Evolutionary conservation across 1,140 invertebrate genomes (phyloP).

Genomic region (Drosophila biarmipes): DNA sequence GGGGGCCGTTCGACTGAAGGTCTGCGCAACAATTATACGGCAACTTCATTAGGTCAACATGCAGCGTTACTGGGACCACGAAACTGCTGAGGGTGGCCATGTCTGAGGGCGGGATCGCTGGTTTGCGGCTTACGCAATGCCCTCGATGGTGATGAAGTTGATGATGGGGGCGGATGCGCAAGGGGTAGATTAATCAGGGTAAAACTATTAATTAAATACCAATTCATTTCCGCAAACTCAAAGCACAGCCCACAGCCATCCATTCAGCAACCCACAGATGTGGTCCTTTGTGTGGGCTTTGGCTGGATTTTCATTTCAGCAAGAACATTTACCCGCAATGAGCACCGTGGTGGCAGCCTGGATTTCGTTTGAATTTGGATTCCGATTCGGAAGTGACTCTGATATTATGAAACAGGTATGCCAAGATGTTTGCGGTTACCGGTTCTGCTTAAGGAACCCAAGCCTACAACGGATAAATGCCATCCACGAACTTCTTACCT

Average conservation of each 20-base stretch:
- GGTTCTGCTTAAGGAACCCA: background rate
- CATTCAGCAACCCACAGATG: constrained; percentile 21
- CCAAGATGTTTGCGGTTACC: constrained; percentile 1
- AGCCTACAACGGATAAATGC: background rate
- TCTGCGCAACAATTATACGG: constrained; percentile 82
- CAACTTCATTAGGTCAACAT: constrained; percentile 84
- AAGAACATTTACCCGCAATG: constrained; percentile 13
- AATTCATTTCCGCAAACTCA: constrained; percentile 84
- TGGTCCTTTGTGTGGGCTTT: constrained; percentile 45
- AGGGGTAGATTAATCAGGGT: constrained; percentile 84
- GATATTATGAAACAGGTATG: constrained; percentile 28
- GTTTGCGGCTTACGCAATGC: constrained; percentile 44
- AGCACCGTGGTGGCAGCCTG: constrained; percentile 58
- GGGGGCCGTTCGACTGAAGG: constrained; percentile 10
- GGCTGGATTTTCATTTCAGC: constrained; percentile 54
- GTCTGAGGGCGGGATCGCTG: constrained; percentile 19
- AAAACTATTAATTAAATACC: constrained; percentile 85
- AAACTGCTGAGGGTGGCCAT: background rate
- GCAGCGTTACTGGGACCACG: constrained; percentile 21
- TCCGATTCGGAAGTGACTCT: constrained; percentile 16
- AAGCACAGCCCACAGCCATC: constrained; percentile 58
- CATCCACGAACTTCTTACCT: no score
- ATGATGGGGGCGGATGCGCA: constrained; percentile 57
- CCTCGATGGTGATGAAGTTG: constrained; percentile 23
- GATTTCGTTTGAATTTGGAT: constrained; percentile 36